These are phyloP conservation scores for Cyprinodon variegatus DNA, from an alignment of 2,113 vertebrate genomes.

Conservation along the genomic window DNA sequence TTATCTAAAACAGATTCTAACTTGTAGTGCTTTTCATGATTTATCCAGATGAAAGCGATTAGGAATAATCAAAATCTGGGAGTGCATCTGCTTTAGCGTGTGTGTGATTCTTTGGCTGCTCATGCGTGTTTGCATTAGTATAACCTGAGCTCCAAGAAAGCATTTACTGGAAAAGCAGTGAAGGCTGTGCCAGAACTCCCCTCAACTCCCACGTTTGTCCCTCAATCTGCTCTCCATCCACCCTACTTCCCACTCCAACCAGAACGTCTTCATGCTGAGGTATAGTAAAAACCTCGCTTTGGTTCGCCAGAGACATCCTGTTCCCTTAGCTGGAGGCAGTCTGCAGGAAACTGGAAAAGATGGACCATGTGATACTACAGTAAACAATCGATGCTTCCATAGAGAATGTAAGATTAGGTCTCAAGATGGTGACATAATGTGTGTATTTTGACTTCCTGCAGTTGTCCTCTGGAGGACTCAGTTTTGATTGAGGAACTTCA, in stretches of 20 bases:
- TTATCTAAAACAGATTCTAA: background rate
- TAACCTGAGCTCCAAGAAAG: conserved; percentile 45
- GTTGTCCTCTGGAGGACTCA: conserved; percentile 19
- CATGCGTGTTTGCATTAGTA: background rate
- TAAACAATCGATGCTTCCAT: conserved; percentile 43
- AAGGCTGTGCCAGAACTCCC: conserved; percentile 15
- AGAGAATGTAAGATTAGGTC: conserved; percentile 13
- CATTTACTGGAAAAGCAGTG: conserved; percentile 24
- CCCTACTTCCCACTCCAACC: conserved; percentile 19
- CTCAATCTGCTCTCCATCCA: conserved; percentile 1
- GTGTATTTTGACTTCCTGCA: conserved; percentile 45
- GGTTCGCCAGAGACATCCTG: conserved; percentile 48
- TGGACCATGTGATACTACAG: conserved; percentile 32
- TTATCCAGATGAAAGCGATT: conserved; percentile 33
- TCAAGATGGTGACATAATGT: conserved; percentile 28
- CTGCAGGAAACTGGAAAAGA: conserved; percentile 53
- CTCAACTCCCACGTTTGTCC: conserved; percentile 7
- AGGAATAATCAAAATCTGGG: conserved; percentile 6
- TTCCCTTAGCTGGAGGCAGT: conserved; percentile 32
- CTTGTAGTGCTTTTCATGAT: background rate
- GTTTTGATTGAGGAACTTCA: background rate
- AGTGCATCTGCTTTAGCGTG: conserved; percentile 10
- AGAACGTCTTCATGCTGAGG: conserved; percentile 2
- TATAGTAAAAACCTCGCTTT: conserved; percentile 12
- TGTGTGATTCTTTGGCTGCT: background rate